These are phyloP conservation scores for Pocota personata DNA, from an alignment of 2,888 invertebrate genomes.

Conservation along the genomic window DNA sequence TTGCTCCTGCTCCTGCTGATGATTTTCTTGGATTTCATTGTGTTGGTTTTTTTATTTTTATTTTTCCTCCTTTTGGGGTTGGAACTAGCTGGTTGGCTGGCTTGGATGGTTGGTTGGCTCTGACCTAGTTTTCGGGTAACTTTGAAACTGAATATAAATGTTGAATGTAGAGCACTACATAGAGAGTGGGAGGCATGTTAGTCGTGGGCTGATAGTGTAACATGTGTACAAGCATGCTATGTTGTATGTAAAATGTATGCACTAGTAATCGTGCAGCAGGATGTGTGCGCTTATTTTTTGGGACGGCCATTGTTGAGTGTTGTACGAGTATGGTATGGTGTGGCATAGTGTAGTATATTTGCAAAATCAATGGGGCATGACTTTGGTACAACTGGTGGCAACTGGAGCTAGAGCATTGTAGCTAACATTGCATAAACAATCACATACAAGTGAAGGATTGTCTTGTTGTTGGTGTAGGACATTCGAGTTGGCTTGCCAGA, in stretches of 20 bases:
- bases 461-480: conserved; percentile 14
- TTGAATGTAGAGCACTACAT: conserved; percentile 36
- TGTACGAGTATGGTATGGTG: not conserved
- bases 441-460: conserved; percentile 37
- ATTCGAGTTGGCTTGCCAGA: conserved; percentile 33
- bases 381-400: conserved; percentile 60
- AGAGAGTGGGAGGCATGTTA: conserved; percentile 6
- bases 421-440: conserved; percentile 42
- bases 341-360: conserved; percentile 24
- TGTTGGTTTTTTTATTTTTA: not conserved
- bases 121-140: conserved; percentile 62
- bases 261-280: conserved; percentile 20
- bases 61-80: conserved; percentile 5
- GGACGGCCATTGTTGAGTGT: conserved; percentile 3
- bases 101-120: conserved; percentile 53
- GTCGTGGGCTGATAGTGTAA: conserved; percentile 10
- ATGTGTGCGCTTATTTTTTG: not conserved
- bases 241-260: conserved; percentile 9
- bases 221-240: conserved; percentile 18
- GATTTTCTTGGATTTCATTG: conserved; percentile 40
- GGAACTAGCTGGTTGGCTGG: conserved; percentile 37
- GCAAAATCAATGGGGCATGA: conserved; percentile 60
- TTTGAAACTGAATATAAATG: conserved; percentile 60
- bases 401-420: conserved; percentile 10
- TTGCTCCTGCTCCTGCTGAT: conserved; percentile 16